Percentiles rank a stretch among this genome's conserved stretches.
Conservation (phyloP, 1,140 invertebrate species). For the Ceratina calcarata region DNA sequence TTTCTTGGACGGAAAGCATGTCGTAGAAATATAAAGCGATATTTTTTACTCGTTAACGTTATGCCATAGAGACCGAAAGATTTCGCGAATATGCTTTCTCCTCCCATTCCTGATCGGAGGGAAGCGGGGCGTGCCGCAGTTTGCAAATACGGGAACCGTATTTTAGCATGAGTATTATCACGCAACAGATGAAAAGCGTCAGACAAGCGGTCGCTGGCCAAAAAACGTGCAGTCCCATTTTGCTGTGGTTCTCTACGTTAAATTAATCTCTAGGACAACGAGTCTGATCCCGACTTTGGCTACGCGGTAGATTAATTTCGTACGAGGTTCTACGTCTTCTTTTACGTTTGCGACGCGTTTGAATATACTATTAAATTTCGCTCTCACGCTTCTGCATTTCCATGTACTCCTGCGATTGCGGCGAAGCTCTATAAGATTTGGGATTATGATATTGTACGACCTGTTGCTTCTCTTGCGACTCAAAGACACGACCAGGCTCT, state of each 20-base stretch:
- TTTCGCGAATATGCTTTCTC: slow-evolving; percentile 84
- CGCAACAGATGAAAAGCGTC: slow-evolving; percentile 86
- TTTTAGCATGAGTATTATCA: slow-evolving; percentile 88
- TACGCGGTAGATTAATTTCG: slow-evolving; percentile 11
- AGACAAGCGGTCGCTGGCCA: slow-evolving; percentile 88
- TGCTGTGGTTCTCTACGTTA: background rate
- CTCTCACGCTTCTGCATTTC: slow-evolving; percentile 90
- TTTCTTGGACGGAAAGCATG: too few species aligned
- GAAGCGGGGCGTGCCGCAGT: slow-evolving; percentile 84
- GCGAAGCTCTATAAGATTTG: slow-evolving; percentile 61
- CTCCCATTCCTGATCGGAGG: slow-evolving; percentile 82
- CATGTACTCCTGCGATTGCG: slow-evolving; percentile 83
- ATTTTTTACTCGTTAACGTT: slow-evolving; percentile 22
- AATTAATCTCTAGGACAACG: background rate
- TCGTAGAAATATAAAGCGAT: slow-evolving; percentile 11
- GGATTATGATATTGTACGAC: slow-evolving; percentile 70
- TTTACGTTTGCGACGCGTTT: background rate
- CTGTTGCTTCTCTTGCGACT: slow-evolving; percentile 63
- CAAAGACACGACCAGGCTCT: slow-evolving; percentile 76
- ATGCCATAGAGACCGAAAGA: slow-evolving; percentile 79
- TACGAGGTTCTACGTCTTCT: background rate
- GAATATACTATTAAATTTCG: slow-evolving; percentile 86
- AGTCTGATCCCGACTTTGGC: background rate
- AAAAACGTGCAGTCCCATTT: slow-evolving; percentile 86
- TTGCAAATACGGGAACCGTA: slow-evolving; percentile 85